Percentiles rank a stretch among this genome's conserved stretches.
phyloP scores from a whole-genome alignment of 2,113 vertebrate genomes.

The Brachypodius melanocephalos region DNA sequence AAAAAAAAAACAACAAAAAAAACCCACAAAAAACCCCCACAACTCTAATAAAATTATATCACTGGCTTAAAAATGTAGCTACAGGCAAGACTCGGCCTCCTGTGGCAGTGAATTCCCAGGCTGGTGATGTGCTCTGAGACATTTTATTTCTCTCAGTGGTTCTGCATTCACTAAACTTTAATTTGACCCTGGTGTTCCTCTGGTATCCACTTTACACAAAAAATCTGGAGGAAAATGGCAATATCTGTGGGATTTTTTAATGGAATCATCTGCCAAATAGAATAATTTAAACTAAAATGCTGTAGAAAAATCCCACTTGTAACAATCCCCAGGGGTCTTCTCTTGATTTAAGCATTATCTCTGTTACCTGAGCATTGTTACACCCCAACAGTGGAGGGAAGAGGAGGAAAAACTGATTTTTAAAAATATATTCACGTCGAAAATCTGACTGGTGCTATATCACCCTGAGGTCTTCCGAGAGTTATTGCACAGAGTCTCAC shows the following conservation, averaged over 20 bases:
- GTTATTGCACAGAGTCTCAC: background rate
- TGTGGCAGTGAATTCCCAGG: slow-evolving; percentile 4
- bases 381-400: background rate
- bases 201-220: background rate
- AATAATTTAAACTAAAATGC: background rate
- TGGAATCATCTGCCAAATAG: background rate
- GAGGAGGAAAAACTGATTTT: background rate
- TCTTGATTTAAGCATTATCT: background rate
- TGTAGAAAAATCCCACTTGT: background rate
- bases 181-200: background rate
- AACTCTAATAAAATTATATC: slow-evolving; percentile 19
- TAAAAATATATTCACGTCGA: background rate
- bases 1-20: background rate
- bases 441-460: background rate
- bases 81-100: background rate
- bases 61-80: background rate
- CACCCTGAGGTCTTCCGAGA: background rate
- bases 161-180: background rate
- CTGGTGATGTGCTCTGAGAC: background rate
- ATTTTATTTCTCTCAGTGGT: background rate
- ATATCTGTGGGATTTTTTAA: background rate
- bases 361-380: background rate
- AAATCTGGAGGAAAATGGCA: background rate
- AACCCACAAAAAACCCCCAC: background rate
- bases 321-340: background rate